Evolutionary conservation across 2,113 vertebrate species (phyloP).

Genomic region (Prietella phreatophila): DNA sequence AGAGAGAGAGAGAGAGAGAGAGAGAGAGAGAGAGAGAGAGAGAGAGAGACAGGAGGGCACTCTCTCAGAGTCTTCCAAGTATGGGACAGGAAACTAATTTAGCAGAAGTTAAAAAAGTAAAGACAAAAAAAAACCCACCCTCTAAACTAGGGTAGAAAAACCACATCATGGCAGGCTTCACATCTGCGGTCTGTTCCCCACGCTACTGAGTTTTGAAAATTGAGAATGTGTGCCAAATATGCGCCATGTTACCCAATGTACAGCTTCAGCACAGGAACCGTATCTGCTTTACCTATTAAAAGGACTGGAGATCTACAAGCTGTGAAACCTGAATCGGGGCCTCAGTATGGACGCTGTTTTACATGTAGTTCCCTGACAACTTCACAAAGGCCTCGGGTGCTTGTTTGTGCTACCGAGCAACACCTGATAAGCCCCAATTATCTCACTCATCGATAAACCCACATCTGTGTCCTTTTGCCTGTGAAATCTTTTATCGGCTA

Average conservation of each 20-base stretch:
- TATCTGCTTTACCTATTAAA: not conserved
- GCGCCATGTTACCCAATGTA: not conserved
- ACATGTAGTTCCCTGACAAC: constrained; percentile 44
- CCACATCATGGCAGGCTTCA: constrained; percentile 21
- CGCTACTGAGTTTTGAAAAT: constrained; percentile 2
- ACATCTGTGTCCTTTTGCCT: constrained; percentile 60
- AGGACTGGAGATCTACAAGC: not conserved
- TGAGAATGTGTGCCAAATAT: not conserved
- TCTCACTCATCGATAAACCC: constrained; percentile 48
- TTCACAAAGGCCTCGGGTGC: constrained; percentile 66
- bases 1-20: constrained; percentile 39
- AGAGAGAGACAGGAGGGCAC: not conserved
- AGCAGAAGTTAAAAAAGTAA: not conserved
- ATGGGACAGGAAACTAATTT: constrained; percentile 35
- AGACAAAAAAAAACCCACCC: not conserved
- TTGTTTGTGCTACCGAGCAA: constrained; percentile 59
- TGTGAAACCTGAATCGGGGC: constrained; percentile 58
- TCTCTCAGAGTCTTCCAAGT: constrained; percentile 35
- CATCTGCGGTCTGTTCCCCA: not conserved
- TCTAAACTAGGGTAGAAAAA: not conserved
- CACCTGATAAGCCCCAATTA: constrained; percentile 76
- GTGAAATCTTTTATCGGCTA: not conserved
- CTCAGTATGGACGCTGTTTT: constrained; percentile 29
- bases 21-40: constrained; percentile 40
- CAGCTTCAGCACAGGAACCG: not conserved